phyloP scores from a whole-genome alignment of 37 sponge, comb jelly and placozoan species.

The Hexactinellida sp. region DNA sequence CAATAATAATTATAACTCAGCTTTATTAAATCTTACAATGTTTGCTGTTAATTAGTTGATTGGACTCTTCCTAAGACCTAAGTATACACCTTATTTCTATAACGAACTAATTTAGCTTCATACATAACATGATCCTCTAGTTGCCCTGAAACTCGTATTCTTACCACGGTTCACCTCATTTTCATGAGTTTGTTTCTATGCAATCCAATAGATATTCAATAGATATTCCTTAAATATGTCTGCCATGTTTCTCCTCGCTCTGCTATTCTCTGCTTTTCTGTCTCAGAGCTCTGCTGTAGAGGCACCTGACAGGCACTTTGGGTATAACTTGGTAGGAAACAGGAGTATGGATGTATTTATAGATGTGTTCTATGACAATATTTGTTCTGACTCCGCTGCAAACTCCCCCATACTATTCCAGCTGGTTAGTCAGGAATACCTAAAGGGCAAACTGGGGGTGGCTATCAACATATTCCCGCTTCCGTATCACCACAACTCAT shows the following conservation, averaged over 20 bases:
- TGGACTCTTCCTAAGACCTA: too few species aligned
- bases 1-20: too few species aligned
- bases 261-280: not conserved
- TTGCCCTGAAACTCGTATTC: too few species aligned
- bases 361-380: conserved; percentile 10
- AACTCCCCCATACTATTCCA: not conserved
- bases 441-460: not conserved
- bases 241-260: not conserved
- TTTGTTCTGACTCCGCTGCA: not conserved
- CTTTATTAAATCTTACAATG: too few species aligned
- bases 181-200: too few species aligned
- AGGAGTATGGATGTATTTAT: not conserved
- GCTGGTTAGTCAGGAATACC: not conserved
- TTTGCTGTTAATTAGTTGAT: too few species aligned
- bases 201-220: too few species aligned
- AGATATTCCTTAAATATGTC: too few species aligned
- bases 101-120: too few species aligned
- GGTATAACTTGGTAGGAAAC: not conserved
- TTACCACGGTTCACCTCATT: too few species aligned
- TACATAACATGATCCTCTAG: too few species aligned
- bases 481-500: not conserved
- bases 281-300: not conserved
- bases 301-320: not conserved
- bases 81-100: too few species aligned
- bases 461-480: not conserved